A percentile compares a stretch with the other conserved stretches of the same genome.
These are phyloP conservation scores for Caranx ignobilis DNA, from an alignment of 2,113 vertebrate species.

Conservation along the genomic window DNA sequence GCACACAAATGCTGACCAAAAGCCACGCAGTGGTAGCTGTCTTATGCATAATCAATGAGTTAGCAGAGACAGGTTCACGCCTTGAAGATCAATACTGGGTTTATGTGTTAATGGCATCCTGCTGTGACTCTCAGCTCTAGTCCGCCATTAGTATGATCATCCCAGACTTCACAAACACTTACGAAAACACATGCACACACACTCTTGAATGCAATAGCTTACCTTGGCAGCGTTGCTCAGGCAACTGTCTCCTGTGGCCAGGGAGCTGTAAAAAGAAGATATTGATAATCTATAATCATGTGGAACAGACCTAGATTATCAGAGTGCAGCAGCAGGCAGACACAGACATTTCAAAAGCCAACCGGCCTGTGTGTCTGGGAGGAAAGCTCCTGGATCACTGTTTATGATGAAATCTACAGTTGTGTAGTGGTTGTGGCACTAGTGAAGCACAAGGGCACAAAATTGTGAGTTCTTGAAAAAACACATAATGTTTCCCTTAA, in stretches of 20 bases:
- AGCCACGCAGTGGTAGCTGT: constrained; percentile 22
- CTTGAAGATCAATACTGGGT: constrained; percentile 52
- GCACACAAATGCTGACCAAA: constrained; percentile 25
- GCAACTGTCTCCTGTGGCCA: constrained; percentile 88
- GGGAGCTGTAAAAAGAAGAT: constrained; percentile 87
- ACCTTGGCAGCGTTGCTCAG: constrained; percentile 86
- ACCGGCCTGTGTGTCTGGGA: constrained; percentile 37
- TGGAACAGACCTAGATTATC: constrained; percentile 86
- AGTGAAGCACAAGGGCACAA: neutral
- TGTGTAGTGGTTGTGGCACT: neutral
- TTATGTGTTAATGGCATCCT: constrained; percentile 64
- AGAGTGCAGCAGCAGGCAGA: constrained; percentile 84
- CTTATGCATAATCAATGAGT: constrained; percentile 51
- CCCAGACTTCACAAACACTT: constrained; percentile 49
- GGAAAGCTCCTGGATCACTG: constrained; percentile 39
- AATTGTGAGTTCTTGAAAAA: constrained; percentile 1
- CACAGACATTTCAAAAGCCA: constrained; percentile 82
- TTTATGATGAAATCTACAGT: constrained; percentile 24
- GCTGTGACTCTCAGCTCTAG: constrained; percentile 45
- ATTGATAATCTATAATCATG: constrained; percentile 94
- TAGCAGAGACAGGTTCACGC: constrained; percentile 46
- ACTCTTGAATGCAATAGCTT: constrained; percentile 77
- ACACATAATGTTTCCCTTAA: neutral
- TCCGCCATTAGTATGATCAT: constrained; percentile 45
- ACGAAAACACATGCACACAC: constrained; percentile 45